Evolutionary conservation across 2,888 invertebrate genomes (phyloP), one percentile per base, ranked within the genome.

Genomic region (Oeneis ivallda): DNA sequence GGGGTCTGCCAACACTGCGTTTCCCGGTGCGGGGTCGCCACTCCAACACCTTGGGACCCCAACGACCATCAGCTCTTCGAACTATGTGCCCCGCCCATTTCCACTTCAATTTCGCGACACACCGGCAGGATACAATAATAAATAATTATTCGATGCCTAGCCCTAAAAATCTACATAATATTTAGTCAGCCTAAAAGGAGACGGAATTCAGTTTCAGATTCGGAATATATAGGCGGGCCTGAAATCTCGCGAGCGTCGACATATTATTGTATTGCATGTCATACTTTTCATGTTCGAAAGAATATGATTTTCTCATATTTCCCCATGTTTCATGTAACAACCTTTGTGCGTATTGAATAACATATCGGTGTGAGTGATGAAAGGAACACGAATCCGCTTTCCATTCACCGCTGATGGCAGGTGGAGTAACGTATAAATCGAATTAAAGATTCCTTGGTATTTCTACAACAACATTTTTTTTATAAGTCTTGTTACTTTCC

Each of bases 311-410:
- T 15, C 37, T 15, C 34, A 19, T 37, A 37, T 37, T 15, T 10
- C 53, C 34, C 37, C 15, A 37, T 5, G 58, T 45, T 10, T 19
- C 45, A 43, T 39, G 34, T 45, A 26, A 7, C 37, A 37, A 37
- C 41, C 43, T 45, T 45, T 11, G 47, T 15, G 47, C 58, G 45
- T 47, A 45, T 15, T 58, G 58, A 58, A 45, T 58, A 45, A 58
- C 15, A 41, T n/a, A 47, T 58, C 26, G 8, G 45, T 15, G 45
- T 58, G 58, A 58, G 58, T 13, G 47, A 58, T 58, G 58, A 45
- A 58, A 58, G 45, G 11, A 49, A 49, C 45, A 47, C 45, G 45
- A 47, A 13, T 53, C 13, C 53, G 15, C 15, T 15, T 34, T 11
- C 17, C 19, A 9, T 19, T 19, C 49, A 49, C 49, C 53, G n/a